Evolutionary conservation across 2,113 vertebrate species (phyloP), one percentile per base, ranked within the genome.

Genomic region (Oenanthe melanoleuca): DNA sequence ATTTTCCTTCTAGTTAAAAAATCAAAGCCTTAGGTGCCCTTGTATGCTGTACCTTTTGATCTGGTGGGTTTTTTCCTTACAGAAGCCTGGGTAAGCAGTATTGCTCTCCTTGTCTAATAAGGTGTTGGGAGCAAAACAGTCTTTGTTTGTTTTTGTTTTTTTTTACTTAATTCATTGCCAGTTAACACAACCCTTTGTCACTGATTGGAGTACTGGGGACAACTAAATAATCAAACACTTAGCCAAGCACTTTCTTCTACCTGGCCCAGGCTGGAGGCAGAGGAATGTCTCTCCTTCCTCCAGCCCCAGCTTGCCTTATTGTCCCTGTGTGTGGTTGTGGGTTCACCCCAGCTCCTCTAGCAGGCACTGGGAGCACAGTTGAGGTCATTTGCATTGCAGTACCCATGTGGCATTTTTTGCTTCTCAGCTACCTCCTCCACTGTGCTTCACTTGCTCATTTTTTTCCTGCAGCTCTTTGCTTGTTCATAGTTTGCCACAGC

Each of bases 281-380:
- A 20, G 13, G 66, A 38, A n/a, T 25, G 17, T 34, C 52, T 74
- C 2, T 66, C 7, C 8, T 42, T 6, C 24, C 33, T 34, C 12
- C 20, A 57, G 26, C 8, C 24, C 8, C 50, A 42, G n/a, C 24
- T 44, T 59, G 12, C 8, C 14, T 19, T n/a, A 1, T 22, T 49
- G n/a, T 40, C 31, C 26, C n/a, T 1, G 0, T 56, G 24, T 0
- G 0, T 37, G 14, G 7, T 4, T 34, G 26, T 57, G 33, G 11
- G 4, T 71, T 56, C 49, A 47, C 14, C 8, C 8, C 64, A 65
- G 49, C 37, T 64, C 24, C 53, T 93, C n/a, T 37, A 24, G 9
- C 42, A 60, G 53, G 33, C 40, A 0, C 1, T 17, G 42, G 28
- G 38, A 72, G 37, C 31, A 21, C 12, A 11, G 18, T 5, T 0